phyloP scores from a whole-genome alignment of 1,140 invertebrate genomes.

The Drosophila gunungcola region DNA sequence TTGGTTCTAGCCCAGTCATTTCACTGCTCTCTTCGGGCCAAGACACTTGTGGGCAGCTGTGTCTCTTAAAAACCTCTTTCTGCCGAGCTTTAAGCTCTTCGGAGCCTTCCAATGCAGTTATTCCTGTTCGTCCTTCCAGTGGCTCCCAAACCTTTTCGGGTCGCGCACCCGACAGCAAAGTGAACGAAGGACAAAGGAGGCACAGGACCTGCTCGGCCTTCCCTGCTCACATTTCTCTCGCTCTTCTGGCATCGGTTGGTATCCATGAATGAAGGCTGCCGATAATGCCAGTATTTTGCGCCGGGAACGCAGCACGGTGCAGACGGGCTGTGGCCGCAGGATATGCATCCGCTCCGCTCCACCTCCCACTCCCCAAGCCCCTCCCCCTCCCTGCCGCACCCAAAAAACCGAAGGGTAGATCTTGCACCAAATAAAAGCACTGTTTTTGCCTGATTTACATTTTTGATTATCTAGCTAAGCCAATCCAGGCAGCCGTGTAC shows the following conservation, averaged over 20 bases:
- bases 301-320: slow-evolving; percentile 47
- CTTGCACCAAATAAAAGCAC: slow-evolving; percentile 38
- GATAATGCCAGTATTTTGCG: slow-evolving; percentile 62
- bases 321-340: slow-evolving; percentile 43
- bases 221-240: slow-evolving; percentile 4
- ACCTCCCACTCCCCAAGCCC: not conserved
- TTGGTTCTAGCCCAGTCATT: not conserved
- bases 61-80: slow-evolving; percentile 6
- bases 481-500: slow-evolving; percentile 6
- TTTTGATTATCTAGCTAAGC: slow-evolving; percentile 39
- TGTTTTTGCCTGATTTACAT: slow-evolving; percentile 33
- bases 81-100: slow-evolving; percentile 57
- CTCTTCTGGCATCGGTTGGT: slow-evolving; percentile 49
- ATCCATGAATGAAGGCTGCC: slow-evolving; percentile 75
- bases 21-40: slow-evolving; percentile 29
- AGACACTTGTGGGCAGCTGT: slow-evolving; percentile 62
- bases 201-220: slow-evolving; percentile 38
- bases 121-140: slow-evolving; percentile 73
- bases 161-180: slow-evolving; percentile 42
- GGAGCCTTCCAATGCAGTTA: slow-evolving; percentile 71
- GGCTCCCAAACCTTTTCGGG: slow-evolving; percentile 64
- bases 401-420: slow-evolving; percentile 20
- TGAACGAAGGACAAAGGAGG: slow-evolving; percentile 52
- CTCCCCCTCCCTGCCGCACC: slow-evolving; percentile 7
- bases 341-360: not conserved